Base-by-base conservation (phyloP, 2,797 vertebrate genomes). In the Centroberyx gerrardi region DNA sequence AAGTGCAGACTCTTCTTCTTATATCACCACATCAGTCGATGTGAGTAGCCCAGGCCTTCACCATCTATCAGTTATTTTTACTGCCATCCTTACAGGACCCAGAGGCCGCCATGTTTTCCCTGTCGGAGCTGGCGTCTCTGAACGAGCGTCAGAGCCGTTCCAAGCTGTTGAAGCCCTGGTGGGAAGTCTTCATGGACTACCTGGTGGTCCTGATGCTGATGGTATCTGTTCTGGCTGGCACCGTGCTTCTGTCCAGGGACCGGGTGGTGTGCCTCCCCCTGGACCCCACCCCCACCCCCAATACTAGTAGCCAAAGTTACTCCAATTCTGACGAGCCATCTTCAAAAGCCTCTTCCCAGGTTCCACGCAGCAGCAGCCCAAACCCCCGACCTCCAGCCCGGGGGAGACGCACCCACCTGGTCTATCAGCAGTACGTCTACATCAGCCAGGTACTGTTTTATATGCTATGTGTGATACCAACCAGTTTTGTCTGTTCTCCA, bases 141-240 rank as follows among this genome's bases (percentile, higher is more conserved):
- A 91, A 90, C 44, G 94, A 95, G 31, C 84, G 91, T 14, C 94
- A 94, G 83, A 88, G 87, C 76, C 82, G 92, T 14, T 94, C 90
- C 79, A 95, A 95, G 68, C 87, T 95, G 40, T 44, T 96, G 68
- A 96, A 96, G 86, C 96, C 96, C 28, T 96, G 96, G 96, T 96
- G 96, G 96, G 96, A 97, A 75, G 95, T 96, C 64, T 94, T 96
- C 76, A 96, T 96, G 94, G 96, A 96, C 83, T 95, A 96, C 69
- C 87, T 96, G 82, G 93, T 96, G 74, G 85, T 96, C 46, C 87
- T 95, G 58, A 96, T 97, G 96, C 84, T 96, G 38, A 91, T 96
- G 94, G 84, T 92, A 1, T 96, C 95, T 0, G 89, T 96, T 66
- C 88, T 97, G 46, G 94, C 95, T 0, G 95, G 95, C 22, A 96